Base-by-base conservation (phyloP, 2,113 vertebrate species). In the Burhinus oedicnemus region DNA sequence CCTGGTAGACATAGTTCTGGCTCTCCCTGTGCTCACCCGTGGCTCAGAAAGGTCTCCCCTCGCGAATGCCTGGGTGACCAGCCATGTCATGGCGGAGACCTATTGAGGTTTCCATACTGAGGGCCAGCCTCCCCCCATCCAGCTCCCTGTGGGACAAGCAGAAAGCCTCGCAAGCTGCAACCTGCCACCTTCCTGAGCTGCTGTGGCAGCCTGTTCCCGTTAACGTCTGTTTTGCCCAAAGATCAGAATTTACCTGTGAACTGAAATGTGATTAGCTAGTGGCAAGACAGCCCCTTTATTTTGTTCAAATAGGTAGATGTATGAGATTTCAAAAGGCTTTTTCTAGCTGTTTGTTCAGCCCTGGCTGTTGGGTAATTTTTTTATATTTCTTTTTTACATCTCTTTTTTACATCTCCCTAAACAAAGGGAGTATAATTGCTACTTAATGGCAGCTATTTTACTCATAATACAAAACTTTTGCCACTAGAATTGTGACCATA, bases 211-310 rank as follows among this genome's bases (percentile, higher is more conserved):
- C 74, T 77, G 62, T 90, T 95, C 66, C 80, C 78, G 55, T 87
- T 77, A 70, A 70, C 0, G 18, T 42, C 40, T 91, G 36, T 93
- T 91, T 90, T 81, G 66, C 91, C 74, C 82, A 91, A 90, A 96
- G 75, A 84, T 88, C 65, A 66, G 85, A 83, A 94, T 86, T 93
- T 88, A 74, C 62, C 51, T 86, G 70, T 75, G 84, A 90, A 55
- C 60, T 71, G 65, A 76, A 94, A 75, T 3, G 5, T 40, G 51
- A 77, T 88, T 91, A 93, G 77, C 64, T 93, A 68, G 66, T 85
- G 58, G 70, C 87, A 85, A 78, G 72, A 60, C 42, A 93, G 25
- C 10, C 14, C 11, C 15, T 5, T 23, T 44, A 45, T 18, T 44
- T 47, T 57, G 44, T 75, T 4, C 19, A 66, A 27, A 11, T 2